Evolutionary conservation across 2,888 invertebrate species (phyloP).

Genomic region (Ichneumoninae sp.): DNA sequence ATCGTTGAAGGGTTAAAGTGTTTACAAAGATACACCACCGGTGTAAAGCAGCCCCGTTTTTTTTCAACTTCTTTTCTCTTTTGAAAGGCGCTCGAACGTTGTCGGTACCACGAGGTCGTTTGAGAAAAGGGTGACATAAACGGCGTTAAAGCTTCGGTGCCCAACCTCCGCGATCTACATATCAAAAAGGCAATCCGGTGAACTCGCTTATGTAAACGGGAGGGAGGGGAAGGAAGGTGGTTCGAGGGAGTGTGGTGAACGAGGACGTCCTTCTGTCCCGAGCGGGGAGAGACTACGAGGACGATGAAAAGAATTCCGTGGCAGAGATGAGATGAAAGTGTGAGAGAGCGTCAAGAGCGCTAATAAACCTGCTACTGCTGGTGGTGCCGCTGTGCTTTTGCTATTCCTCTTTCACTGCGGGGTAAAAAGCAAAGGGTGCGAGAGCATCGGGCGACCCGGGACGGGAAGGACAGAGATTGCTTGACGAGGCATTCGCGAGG

Average conservation of each 20-base stretch:
- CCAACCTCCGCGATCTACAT: slow-evolving; percentile 80
- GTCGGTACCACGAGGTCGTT: slow-evolving; percentile 63
- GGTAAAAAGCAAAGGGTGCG: slow-evolving; percentile 60
- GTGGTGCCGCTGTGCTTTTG: slow-evolving; percentile 65
- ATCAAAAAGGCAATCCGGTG: slow-evolving; percentile 85
- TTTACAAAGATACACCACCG: slow-evolving; percentile 35
- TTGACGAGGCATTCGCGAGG: slow-evolving; percentile 83
- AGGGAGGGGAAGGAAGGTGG: slow-evolving; percentile 36
- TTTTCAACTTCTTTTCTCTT: slow-evolving; percentile 41
- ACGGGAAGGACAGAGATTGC: slow-evolving; percentile 73
- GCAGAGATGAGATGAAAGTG: slow-evolving; percentile 67
- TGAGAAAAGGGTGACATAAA: slow-evolving; percentile 78
- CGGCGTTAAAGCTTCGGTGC: slow-evolving; percentile 81
- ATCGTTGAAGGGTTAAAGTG: slow-evolving; percentile 15
- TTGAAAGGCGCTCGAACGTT: slow-evolving; percentile 40
- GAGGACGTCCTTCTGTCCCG: slow-evolving; percentile 75
- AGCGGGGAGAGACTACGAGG: slow-evolving; percentile 57
- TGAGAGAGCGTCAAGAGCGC: slow-evolving; percentile 77
- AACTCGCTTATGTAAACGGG: slow-evolving; percentile 85
- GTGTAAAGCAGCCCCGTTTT: slow-evolving; percentile 31
- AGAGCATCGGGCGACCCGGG: slow-evolving; percentile 50
- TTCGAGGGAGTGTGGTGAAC: slow-evolving; percentile 18
- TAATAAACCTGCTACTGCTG: slow-evolving; percentile 82
- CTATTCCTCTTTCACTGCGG: slow-evolving; percentile 67
- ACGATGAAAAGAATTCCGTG: slow-evolving; percentile 84